Base-by-base conservation (phyloP, 2,113 vertebrate genomes). In the Chaetura pelagica region DNA sequence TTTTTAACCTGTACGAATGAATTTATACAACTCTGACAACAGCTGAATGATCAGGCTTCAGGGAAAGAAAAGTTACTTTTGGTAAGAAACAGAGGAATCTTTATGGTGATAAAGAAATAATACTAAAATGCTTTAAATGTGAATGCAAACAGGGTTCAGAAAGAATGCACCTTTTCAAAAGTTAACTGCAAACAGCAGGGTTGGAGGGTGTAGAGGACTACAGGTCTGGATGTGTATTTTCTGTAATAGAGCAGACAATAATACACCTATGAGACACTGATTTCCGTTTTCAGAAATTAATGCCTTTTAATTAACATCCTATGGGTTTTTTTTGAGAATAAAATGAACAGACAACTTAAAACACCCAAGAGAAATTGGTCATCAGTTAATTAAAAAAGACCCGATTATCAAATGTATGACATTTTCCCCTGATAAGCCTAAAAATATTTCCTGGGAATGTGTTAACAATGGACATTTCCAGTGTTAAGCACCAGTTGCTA, bases 361-460 rank as follows among this genome's bases (percentile, higher is more conserved):
- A 76, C 6, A 87, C 62, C 89, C 93, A 82, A 87, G 94, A 87
- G 81, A 92, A 91, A 93, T 91, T 74, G 86, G 83, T 84, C 91
- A 90, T 64, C 93, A 93, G 91, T 83, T 95, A 49, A 94, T 83
- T 95, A 80, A 67, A 78, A 95, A 94, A 94, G 96, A 96, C 84
- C 67, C 3, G 90, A 91, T 96, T 78, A 93, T 96, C 94, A 94
- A 85, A 80, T 48, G 68, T 93, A 96, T 97, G 96, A 94, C 97
- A 97, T 94, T 96, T 94, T 71, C 93, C 92, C 93, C 94, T 38
- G 89, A 93, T 93, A 97, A 97, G 95, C 95, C 90, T 92, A 87
- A 90, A 96, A 95, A 93, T 85, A 95, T 97, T 96, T 97, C 95
- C 94, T 93, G 96, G 94, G 97, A 97, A 98, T 96, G 96, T 88